Evolutionary conservation across 2,888 invertebrate genomes (phyloP).

Genomic region (Morpho deidamia): DNA sequence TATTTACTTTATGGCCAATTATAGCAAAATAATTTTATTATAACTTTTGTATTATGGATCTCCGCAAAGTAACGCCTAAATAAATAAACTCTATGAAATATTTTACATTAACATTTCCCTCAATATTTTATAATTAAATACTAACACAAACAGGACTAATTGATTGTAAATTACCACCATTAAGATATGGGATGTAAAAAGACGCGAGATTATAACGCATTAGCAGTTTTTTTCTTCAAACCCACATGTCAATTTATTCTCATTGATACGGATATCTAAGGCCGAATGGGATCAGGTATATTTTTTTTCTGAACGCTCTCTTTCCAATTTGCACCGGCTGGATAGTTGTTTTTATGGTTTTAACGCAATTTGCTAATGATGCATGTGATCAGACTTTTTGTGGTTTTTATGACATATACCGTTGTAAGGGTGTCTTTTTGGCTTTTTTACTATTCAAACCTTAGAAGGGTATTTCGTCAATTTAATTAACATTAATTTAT

Average conservation of each 20-base stretch:
- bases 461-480: not conserved
- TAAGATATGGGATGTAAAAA: conserved; percentile 2
- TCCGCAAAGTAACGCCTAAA: too few species aligned
- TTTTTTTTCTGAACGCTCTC: conserved; percentile 30
- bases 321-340: conserved; percentile 61
- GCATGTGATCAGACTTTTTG: conserved; percentile 51
- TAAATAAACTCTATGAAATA: too few species aligned
- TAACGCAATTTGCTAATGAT: conserved; percentile 63
- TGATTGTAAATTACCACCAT: conserved; percentile 11
- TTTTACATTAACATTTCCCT: too few species aligned
- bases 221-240: conserved; percentile 39
- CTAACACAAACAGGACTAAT: not conserved
- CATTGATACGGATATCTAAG: conserved; percentile 45
- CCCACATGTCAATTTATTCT: conserved; percentile 57
- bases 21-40: too few species aligned
- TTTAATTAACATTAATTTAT: too few species aligned
- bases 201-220: conserved; percentile 50
- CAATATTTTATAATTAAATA: too few species aligned
- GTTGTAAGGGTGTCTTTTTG: not conserved
- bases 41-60: too few species aligned
- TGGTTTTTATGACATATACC: not conserved
- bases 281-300: conserved; percentile 17
- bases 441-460: not conserved
- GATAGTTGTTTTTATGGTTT: conserved; percentile 55
- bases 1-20: too few species aligned